Percentiles rank a stretch among this genome's conserved stretches.
phyloP scores from a whole-genome alignment of 2,888 invertebrate genomes.

The Drosophila rellima region DNA sequence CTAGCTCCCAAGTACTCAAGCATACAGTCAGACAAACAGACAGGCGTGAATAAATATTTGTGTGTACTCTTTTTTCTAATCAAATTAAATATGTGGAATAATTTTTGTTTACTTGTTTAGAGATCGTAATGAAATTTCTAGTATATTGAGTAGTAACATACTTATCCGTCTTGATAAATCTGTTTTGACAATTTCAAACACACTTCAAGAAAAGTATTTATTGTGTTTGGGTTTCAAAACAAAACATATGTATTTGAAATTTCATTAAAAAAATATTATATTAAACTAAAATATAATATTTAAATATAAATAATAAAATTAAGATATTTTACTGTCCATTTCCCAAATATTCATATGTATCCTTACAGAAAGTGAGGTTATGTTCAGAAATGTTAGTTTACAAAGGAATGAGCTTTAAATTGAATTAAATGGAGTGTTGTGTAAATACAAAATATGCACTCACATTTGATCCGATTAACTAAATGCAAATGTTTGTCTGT shows the following conservation, averaged over 20 bases:
- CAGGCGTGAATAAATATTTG: background rate
- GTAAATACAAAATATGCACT: constrained; percentile 21
- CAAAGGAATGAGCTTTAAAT: constrained; percentile 4
- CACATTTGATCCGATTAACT: constrained; percentile 11
- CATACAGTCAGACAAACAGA: constrained; percentile 7
- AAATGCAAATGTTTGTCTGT: constrained; percentile 2
- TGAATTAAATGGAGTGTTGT: constrained; percentile 36
- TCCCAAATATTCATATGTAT: too few species aligned
- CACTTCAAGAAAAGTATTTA: background rate
- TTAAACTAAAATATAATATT: too few species aligned
- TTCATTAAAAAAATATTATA: background rate
- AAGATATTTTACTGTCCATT: too few species aligned
- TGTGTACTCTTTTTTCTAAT: background rate
- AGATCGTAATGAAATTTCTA: constrained; percentile 1
- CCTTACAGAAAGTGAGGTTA: background rate
- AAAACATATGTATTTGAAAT: too few species aligned
- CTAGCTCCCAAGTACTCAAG: constrained; percentile 6
- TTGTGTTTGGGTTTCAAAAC: too few species aligned
- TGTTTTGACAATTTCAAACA: background rate
- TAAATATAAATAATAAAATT: too few species aligned
- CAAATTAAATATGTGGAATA: constrained; percentile 2
- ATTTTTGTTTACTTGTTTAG: background rate
- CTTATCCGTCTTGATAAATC: too few species aligned
- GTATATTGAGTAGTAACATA: background rate
- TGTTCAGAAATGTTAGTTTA: background rate